Evolutionary conservation across 1,140 invertebrate species (phyloP), one percentile per base, ranked within the genome.

Genomic region (Melanaphis sacchari): DNA sequence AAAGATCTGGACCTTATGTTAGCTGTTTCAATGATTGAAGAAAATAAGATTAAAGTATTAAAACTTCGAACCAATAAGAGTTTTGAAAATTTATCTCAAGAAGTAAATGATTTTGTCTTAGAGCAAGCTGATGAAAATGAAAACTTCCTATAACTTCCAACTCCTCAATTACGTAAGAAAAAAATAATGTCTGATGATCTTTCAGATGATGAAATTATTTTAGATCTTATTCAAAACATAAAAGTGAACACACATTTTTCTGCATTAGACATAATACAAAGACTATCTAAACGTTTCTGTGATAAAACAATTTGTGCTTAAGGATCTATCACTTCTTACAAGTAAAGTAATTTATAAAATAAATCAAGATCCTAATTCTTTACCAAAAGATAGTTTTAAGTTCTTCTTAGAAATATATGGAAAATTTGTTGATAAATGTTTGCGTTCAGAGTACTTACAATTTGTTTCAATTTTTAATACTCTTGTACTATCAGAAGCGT

Each of bases 151-250:
- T 22, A 82, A 82, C 15, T 87, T 8, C 41, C 84, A 1, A 46
- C 31, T 87, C 84, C 41, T 87, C 84, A 41, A 46, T 18, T 87
- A 87, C 84, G 41, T 31, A 87, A 87, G 31, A 87, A 87, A 11
- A 87, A 87, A 85, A 85, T 46, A 87, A 87, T 87, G 84, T 7
- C 84, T 31, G 41, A 41, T 87, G 84, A 87, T n/a, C 26, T 87
- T 87, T 87, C 41, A 46, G 41, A 87, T 43, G 41, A 87, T n/a
- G 84, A 87, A 87, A 9, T 43, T 46, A 87, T 87, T 43, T 87
- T 21, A 43, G 41, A 87, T 87, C 41, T 41, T 46, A 87, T 43
- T 87, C 26, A 87, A 43, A 87, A 87, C 40, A 87, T 87, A n/a
- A 87, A 87, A 87, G 82, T 87, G 18, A 87, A 87, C 43, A 87